Percentiles rank a stretch among this genome's conserved stretches.
These are phyloP conservation scores for Ardeotis arabs DNA, from an alignment of 2,113 vertebrate genomes.

Conservation along the genomic window DNA sequence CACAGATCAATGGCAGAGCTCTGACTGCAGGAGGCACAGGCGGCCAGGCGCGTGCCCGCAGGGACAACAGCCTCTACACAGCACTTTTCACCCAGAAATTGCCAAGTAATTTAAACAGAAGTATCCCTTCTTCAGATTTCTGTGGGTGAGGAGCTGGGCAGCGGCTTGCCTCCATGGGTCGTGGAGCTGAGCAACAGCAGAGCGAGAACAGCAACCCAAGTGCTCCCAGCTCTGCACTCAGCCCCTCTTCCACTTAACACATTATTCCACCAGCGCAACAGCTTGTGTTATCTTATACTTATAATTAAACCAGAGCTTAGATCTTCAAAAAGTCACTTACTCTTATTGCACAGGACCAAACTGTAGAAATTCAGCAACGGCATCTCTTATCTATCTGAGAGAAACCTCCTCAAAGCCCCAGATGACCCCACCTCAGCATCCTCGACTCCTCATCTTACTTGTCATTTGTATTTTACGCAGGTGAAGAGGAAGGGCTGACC, in stretches of 20 bases:
- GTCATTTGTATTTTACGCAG: conserved; percentile 39
- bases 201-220: not conserved
- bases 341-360: not conserved
- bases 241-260: not conserved
- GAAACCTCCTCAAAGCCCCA: not conserved
- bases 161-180: not conserved
- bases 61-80: not conserved
- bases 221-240: not conserved
- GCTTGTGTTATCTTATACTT: not conserved
- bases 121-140: rapidly evolving
- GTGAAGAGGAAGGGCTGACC: conserved; percentile 75
- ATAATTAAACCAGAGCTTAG: not conserved
- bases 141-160: not conserved
- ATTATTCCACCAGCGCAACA: not conserved
- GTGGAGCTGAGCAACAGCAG: not conserved
- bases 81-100: not conserved
- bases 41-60: rapidly evolving
- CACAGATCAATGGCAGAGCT: conserved; percentile 57
- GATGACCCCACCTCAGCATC: conserved; percentile 12
- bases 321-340: not conserved
- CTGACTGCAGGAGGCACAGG: not conserved
- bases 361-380: not conserved
- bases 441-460: conserved; percentile 38
- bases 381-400: not conserved
- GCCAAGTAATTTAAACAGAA: not conserved